Percentiles rank a stretch among this genome's conserved stretches.
phyloP scores from a whole-genome alignment of 2,888 invertebrate species.

The Trichogramma dendrolimi region DNA sequence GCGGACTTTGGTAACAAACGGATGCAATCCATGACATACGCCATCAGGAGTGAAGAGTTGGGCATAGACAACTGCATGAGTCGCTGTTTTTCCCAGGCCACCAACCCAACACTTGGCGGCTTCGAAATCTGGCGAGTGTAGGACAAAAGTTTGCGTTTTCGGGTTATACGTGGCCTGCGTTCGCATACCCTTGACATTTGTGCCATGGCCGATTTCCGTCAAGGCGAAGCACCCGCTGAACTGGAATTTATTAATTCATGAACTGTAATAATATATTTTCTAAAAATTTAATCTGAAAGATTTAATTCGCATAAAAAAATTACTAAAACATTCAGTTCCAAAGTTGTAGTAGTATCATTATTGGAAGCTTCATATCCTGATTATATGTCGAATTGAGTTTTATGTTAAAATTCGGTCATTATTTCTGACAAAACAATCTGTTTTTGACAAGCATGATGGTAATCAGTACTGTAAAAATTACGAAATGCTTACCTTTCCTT shows the following conservation, averaged over 20 bases:
- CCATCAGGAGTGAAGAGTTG: conserved; percentile 78
- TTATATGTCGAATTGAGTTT: no score
- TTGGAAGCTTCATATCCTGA: no score
- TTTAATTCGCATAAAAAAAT: no score
- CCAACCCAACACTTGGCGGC: conserved; percentile 97
- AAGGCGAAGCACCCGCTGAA: conserved; percentile 79
- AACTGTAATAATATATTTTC: conserved; percentile 1
- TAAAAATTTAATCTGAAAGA: neutral
- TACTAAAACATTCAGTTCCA: neutral
- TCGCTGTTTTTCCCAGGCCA: conserved; percentile 80
- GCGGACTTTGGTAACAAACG: conserved; percentile 83
- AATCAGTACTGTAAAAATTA: no score
- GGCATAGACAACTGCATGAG: conserved; percentile 84
- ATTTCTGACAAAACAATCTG: no score
- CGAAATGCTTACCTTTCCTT: conserved; percentile 42
- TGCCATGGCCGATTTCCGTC: conserved; percentile 93
- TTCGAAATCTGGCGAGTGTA: conserved; percentile 90
- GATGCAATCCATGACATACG: conserved; percentile 77
- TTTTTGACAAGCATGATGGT: no score
- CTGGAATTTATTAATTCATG: conserved; percentile 46
- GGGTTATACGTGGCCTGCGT: conserved; percentile 87
- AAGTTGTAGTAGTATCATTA: neutral
- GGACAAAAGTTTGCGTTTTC: conserved; percentile 71
- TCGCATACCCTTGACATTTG: conserved; percentile 86
- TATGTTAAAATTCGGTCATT: no score